Conservation (phyloP, 2,113 vertebrate genomes). For the Ophiodon elongatus region DNA sequence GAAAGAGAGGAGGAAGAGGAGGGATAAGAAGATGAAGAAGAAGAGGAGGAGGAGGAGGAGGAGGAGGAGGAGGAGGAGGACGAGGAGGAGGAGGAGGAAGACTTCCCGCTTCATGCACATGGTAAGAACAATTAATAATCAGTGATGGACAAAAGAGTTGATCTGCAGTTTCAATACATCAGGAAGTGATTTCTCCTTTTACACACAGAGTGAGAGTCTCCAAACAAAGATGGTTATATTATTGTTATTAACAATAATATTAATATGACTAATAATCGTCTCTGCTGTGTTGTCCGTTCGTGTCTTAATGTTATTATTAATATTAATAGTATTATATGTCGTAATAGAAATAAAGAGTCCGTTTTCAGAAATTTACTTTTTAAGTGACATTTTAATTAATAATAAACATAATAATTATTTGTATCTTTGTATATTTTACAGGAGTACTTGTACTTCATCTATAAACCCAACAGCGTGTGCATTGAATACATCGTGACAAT, state of each 20-base stretch:
- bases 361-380: too few species aligned
- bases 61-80: background rate
- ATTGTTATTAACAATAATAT: background rate
- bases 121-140: slow-evolving; percentile 71
- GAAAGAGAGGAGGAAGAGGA: too few species aligned
- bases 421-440: too few species aligned
- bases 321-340: too few species aligned
- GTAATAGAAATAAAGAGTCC: too few species aligned
- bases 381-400: too few species aligned
- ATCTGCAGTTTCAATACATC: slow-evolving; percentile 26
- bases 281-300: background rate
- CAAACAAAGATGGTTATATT: slow-evolving; percentile 1
- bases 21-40: background rate
- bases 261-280: background rate
- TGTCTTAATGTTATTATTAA: background rate
- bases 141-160: slow-evolving; percentile 80
- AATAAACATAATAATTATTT: too few species aligned
- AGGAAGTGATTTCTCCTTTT: slow-evolving; percentile 43
- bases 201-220: slow-evolving; percentile 36
- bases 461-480: too few species aligned
- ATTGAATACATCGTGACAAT: too few species aligned
- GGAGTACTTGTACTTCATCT: too few species aligned
- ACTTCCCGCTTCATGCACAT: slow-evolving; percentile 80
- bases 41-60: background rate
- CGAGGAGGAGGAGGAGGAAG: background rate